Conservation (phyloP, 2,888 invertebrate genomes). For the Torymus texanus region DNA sequence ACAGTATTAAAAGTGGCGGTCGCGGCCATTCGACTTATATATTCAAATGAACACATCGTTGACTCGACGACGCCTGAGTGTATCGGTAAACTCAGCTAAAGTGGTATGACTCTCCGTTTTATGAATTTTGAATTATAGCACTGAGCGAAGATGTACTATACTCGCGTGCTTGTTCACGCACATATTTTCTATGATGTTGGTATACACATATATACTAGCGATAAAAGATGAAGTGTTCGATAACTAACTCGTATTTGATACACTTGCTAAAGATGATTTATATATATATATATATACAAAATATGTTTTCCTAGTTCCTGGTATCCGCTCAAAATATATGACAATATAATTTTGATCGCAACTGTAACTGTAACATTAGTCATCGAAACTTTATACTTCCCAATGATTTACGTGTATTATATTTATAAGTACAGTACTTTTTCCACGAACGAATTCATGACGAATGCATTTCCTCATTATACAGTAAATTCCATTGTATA, state of each 20-base stretch:
- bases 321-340: too few species aligned
- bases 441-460: too few species aligned
- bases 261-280: background rate
- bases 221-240: constrained; percentile 14
- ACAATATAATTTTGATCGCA: too few species aligned
- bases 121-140: constrained; percentile 39
- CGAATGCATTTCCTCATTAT: too few species aligned
- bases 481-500: too few species aligned
- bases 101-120: constrained; percentile 2
- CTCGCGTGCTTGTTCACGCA: too few species aligned
- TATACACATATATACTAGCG: background rate
- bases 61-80: background rate
- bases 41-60: constrained; percentile 4
- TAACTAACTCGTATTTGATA: constrained; percentile 22
- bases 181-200: background rate
- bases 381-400: too few species aligned
- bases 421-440: too few species aligned
- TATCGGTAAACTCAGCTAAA: constrained; percentile 7
- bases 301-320: too few species aligned
- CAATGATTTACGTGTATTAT: too few species aligned
- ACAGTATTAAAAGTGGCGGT: constrained; percentile 22
- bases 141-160: background rate
- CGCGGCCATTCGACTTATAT: constrained; percentile 11
- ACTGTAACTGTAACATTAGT: too few species aligned
- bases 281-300: too few species aligned